Conservation (phyloP, 2,888 invertebrate genomes). For the Drosophila subsilvestris region DNA sequence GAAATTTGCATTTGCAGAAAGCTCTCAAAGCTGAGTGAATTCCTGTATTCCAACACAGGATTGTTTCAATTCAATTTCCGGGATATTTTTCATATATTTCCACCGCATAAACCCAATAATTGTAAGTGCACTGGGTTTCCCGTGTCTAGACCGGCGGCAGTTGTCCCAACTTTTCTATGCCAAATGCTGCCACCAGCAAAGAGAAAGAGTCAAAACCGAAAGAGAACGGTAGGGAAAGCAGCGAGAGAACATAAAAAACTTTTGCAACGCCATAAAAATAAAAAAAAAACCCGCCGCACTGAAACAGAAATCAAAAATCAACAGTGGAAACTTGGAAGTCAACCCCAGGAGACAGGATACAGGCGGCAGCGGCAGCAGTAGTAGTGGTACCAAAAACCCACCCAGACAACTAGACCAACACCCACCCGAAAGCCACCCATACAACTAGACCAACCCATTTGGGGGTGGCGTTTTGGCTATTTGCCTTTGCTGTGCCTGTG, state of each 20-base stretch:
- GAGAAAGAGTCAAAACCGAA: background rate
- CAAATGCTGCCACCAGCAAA: conserved; percentile 19
- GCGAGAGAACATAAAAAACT: conserved; percentile 41
- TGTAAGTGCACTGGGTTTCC: conserved; percentile 1
- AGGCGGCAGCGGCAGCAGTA: conserved; percentile 1
- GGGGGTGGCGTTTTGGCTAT: conserved; percentile 65
- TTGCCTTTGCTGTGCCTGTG: conserved; percentile 46
- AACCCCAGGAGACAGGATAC: conserved; percentile 44
- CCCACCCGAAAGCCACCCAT: conserved; percentile 8
- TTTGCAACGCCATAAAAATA: conserved; percentile 55
- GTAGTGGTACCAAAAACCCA: conserved; percentile 20
- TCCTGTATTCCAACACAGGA: too few relatives aligned
- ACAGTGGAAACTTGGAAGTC: conserved; percentile 52
- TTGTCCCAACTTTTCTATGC: conserved; percentile 36
- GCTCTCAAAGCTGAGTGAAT: background rate
- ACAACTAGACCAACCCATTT: conserved; percentile 15
- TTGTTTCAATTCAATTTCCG: background rate
- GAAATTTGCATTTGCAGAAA: too few relatives aligned
- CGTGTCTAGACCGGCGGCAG: conserved; percentile 38
- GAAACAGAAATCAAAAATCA: conserved; percentile 70
- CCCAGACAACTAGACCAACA: conserved; percentile 2
- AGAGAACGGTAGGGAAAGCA: conserved; percentile 16
- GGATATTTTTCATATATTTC: background rate
- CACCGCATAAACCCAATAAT: conserved; percentile 11
- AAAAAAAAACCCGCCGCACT: conserved; percentile 39